A percentile compares a stretch with the other conserved stretches of the same genome.
Evolutionary conservation across 2,888 invertebrate genomes (phyloP).

Genomic region (Ichneumoninae sp.): DNA sequence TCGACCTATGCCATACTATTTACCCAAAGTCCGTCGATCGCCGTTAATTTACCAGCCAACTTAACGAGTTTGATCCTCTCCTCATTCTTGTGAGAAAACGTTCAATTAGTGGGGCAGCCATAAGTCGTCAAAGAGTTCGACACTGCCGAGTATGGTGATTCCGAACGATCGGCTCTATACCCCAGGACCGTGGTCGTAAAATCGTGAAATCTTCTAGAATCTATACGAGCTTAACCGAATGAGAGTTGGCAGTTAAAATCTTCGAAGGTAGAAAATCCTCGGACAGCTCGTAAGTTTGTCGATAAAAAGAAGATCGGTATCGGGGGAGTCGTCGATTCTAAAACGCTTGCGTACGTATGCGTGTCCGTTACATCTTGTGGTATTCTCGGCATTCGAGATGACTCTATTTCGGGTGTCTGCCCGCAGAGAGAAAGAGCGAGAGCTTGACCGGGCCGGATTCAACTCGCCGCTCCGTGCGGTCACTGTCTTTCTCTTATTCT

Average conservation of each 20-base stretch:
- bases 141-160: constrained; percentile 70
- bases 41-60: constrained; percentile 32
- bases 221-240: constrained; percentile 40
- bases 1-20: neutral
- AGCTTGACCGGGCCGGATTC: constrained; percentile 60
- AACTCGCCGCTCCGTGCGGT: constrained; percentile 57
- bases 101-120: constrained; percentile 77
- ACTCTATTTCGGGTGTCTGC: constrained; percentile 80
- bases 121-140: constrained; percentile 76
- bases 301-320: constrained; percentile 83
- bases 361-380: constrained; percentile 66
- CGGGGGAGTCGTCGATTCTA: constrained; percentile 77
- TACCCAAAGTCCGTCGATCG: constrained; percentile 11
- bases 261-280: constrained; percentile 26
- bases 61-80: constrained; percentile 41
- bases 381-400: constrained; percentile 78
- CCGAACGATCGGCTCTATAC: constrained; percentile 69
- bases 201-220: constrained; percentile 74
- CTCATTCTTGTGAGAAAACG: constrained; percentile 79
- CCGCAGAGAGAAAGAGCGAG: constrained; percentile 42
- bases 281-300: constrained; percentile 74
- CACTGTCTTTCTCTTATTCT: constrained; percentile 46
- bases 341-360: constrained; percentile 34
- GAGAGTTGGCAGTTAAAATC: constrained; percentile 73
- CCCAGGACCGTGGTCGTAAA: constrained; percentile 73